Evolutionary conservation across 2,888 invertebrate species (phyloP).

Genomic region (Drosophila fungiperda): DNA sequence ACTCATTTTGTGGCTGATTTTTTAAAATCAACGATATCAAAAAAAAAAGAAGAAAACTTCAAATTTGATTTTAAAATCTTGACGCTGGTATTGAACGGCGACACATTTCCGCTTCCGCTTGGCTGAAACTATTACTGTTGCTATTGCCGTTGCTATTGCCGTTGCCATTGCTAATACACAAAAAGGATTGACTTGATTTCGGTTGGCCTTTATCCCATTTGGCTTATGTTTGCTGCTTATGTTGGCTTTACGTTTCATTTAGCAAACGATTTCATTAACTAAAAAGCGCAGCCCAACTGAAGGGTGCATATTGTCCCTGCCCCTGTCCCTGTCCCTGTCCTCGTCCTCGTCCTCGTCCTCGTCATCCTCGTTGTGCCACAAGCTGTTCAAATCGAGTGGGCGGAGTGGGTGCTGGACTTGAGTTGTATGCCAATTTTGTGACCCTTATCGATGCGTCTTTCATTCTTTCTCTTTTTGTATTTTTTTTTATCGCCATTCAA

Average conservation of each 20-base stretch:
- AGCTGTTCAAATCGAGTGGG: constrained; percentile 60
- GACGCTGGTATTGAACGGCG: constrained; percentile 66
- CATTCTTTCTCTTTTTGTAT: constrained; percentile 1
- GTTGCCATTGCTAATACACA: not conserved
- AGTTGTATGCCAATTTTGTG: constrained; percentile 47
- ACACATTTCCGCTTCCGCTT: constrained; percentile 79
- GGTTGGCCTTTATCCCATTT: constrained; percentile 26
- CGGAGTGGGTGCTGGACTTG: constrained; percentile 49
- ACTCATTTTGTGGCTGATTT: constrained; percentile 63
- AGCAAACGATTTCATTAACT: constrained; percentile 84
- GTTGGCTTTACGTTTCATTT: constrained; percentile 83
- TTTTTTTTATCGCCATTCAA: constrained; percentile 75
- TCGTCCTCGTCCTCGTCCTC: not conserved
- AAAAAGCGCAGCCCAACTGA: constrained; percentile 69
- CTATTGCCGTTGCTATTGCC: not conserved
- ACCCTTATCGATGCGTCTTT: constrained; percentile 50
- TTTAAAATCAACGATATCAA: constrained; percentile 17
- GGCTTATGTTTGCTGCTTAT: constrained; percentile 50
- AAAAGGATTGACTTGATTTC: constrained; percentile 36
- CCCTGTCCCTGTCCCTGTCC: constrained; percentile 16
- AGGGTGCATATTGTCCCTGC: constrained; percentile 60
- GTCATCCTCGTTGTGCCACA: constrained; percentile 19
- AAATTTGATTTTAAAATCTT: constrained; percentile 60
- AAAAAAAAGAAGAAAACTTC: constrained; percentile 25
- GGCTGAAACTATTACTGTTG: constrained; percentile 7